Conservation (phyloP, 2,797 vertebrate genomes). For the Oreonectes daqikongensis region DNA sequence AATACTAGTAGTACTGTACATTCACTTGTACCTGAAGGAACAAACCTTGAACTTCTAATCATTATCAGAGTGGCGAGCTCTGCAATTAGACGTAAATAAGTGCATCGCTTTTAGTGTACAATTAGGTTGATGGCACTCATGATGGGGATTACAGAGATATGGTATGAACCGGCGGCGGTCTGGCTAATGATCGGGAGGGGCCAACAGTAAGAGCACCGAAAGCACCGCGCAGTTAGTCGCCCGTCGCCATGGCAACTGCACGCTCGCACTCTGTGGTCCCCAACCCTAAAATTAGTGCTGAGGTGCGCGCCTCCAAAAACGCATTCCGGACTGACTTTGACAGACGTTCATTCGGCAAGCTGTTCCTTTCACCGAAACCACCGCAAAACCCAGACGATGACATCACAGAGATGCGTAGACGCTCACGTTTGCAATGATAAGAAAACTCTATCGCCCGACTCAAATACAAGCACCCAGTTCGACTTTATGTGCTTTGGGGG, state of each 20-base stretch:
- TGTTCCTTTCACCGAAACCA: slow-evolving; percentile 57
- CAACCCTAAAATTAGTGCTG: slow-evolving; percentile 83
- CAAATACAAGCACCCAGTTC: slow-evolving; percentile 59
- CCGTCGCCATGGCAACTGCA: slow-evolving; percentile 75
- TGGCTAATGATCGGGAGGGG: slow-evolving; percentile 60
- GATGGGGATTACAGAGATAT: slow-evolving; percentile 40
- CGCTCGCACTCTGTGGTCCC: slow-evolving; percentile 75
- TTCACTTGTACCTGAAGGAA: slow-evolving; percentile 20
- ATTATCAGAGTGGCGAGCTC: slow-evolving; percentile 37
- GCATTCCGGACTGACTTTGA: slow-evolving; percentile 55
- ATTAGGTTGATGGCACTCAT: slow-evolving; percentile 38
- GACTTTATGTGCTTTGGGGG: slow-evolving; percentile 68
- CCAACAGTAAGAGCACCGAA: slow-evolving; percentile 63
- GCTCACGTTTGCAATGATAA: slow-evolving; percentile 63
- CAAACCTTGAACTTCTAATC: slow-evolving; percentile 71
- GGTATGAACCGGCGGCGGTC: slow-evolving; percentile 55
- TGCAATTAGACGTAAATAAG: slow-evolving; percentile 30
- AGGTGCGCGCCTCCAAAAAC: slow-evolving; percentile 78
- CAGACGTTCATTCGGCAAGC: slow-evolving; percentile 67
- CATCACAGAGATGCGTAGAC: slow-evolving; percentile 52
- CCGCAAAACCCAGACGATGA: slow-evolving; percentile 60
- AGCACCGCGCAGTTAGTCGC: slow-evolving; percentile 73
- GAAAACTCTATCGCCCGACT: slow-evolving; percentile 56
- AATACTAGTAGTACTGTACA: slow-evolving; percentile 27
- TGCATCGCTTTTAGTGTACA: slow-evolving; percentile 42